These are phyloP conservation scores for Neogale vison DNA, from an alignment of 2,113 vertebrate species.

Conservation along the genomic window DNA sequence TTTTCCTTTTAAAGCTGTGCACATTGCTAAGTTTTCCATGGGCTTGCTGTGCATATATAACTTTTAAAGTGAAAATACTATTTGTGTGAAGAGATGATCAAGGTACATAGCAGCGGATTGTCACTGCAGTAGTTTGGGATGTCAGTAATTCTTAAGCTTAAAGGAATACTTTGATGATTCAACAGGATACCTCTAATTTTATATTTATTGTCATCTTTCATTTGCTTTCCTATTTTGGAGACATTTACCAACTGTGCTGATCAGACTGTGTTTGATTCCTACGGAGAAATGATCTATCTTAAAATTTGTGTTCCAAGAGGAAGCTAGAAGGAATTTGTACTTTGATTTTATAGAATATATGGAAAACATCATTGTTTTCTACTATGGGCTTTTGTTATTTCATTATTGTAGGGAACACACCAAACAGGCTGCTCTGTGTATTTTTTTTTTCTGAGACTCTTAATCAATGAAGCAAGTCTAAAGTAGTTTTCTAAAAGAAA, in stretches of 20 bases:
- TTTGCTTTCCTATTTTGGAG: background rate
- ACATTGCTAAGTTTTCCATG: constrained; percentile 13
- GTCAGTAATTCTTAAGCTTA: background rate
- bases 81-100: constrained; percentile 4
- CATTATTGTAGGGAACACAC: background rate
- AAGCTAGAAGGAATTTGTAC: background rate
- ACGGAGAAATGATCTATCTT: background rate
- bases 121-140: background rate
- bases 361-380: background rate
- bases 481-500: constrained; percentile 7
- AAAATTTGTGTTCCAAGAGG: background rate
- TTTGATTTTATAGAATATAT: constrained; percentile 41
- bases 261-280: constrained; percentile 12
- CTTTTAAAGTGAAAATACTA: constrained; percentile 42
- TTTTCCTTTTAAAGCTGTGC: background rate
- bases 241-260: background rate
- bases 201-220: constrained; percentile 10
- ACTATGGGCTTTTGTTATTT: background rate
- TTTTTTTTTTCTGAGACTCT: background rate
- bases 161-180: background rate
- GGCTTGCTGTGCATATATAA: background rate
- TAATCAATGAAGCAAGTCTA: background rate
- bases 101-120: background rate
- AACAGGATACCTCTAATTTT: background rate
- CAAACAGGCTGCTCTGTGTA: background rate